Percentiles rank a stretch among this genome's conserved stretches.
phyloP scores from a whole-genome alignment of 2,888 invertebrate genomes.

The Drosophila trichaetosa region DNA sequence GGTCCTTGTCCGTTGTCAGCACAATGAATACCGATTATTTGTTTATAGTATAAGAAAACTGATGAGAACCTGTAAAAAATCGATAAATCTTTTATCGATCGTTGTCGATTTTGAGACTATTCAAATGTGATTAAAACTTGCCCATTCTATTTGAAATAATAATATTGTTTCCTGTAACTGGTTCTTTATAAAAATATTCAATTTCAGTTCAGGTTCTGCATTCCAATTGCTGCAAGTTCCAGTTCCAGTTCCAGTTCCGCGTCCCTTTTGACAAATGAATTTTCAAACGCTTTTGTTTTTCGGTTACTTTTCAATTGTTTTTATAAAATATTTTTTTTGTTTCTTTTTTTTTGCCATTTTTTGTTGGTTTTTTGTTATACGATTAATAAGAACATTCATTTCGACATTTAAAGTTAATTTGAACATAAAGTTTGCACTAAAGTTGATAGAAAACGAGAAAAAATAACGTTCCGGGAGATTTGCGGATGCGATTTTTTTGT shows the following conservation, averaged over 20 bases:
- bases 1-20: slow-evolving; percentile 28
- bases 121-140: not conserved
- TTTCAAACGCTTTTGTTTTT: slow-evolving; percentile 21
- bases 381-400: slow-evolving; percentile 79
- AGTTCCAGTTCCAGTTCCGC: not conserved
- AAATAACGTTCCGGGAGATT: slow-evolving; percentile 34
- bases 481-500: slow-evolving; percentile 15
- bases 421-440: slow-evolving; percentile 80
- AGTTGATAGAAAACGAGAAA: slow-evolving; percentile 64
- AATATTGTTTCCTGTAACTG: not conserved
- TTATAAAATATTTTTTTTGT: slow-evolving; percentile 72
- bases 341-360: slow-evolving; percentile 29
- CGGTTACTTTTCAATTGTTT: slow-evolving; percentile 62
- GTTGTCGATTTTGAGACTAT: not conserved
- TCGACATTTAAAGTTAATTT: slow-evolving; percentile 79
- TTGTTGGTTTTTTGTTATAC: slow-evolving; percentile 41
- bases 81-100: not conserved
- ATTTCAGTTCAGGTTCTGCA: not conserved
- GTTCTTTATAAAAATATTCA: not conserved
- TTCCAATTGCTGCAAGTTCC: not conserved
- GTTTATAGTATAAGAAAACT: not conserved
- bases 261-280: not conserved
- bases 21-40: not conserved
- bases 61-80: not conserved
- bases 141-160: not conserved